Base-by-base conservation (phyloP, 2,797 vertebrate genomes). In the Thaleichthys pacificus region DNA sequence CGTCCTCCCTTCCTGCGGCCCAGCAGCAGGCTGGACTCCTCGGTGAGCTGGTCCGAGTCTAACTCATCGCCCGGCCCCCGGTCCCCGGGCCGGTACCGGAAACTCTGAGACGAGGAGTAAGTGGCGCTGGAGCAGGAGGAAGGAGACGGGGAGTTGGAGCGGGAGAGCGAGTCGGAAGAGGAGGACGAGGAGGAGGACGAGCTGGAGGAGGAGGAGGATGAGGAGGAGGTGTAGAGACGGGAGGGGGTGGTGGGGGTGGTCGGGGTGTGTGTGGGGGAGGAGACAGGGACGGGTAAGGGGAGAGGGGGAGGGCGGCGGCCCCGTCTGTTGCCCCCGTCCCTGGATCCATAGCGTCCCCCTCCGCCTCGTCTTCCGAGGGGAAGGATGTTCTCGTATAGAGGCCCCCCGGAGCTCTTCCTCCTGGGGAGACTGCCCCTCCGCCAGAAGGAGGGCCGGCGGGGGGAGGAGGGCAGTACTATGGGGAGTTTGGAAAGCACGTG, bases 11-110 rank as follows among this genome's bases (percentile, higher is more conserved):
- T 93, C 75, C 87, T 89, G 26, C 87, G 85, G 0, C 91, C 92
- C 14, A 93, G 81, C n/a, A 94, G 90, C 24, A 94, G 90, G 80
- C 93, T 93, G 5, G 93, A 94, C 78, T 94, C 93, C 75, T 94
- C 93, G 0, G 92, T 94, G 0, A 93, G 89, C 72, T 91, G 83
- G 77, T 93, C 93, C 0, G 93, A 92, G 72, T 94, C 93, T 21
- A 90, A 91, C 1, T 92, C 92, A 0, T 92, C 91, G 0, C 90
- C 92, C 26, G 84, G 69, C 1, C 91, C 90, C 30, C 87, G 82
- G 73, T 90, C 86, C 0, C 91, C 90, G 0, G 88, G 85, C 61
- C 89, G 87, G 71, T 93, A 93, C 24, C 91, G 87, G 73, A 93
- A 93, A 80, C 93, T 93, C 61, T 92, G 83, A 0, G 91, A 93